Conservation (phyloP, 2,797 vertebrate genomes). For the Numenius phaeopus region DNA sequence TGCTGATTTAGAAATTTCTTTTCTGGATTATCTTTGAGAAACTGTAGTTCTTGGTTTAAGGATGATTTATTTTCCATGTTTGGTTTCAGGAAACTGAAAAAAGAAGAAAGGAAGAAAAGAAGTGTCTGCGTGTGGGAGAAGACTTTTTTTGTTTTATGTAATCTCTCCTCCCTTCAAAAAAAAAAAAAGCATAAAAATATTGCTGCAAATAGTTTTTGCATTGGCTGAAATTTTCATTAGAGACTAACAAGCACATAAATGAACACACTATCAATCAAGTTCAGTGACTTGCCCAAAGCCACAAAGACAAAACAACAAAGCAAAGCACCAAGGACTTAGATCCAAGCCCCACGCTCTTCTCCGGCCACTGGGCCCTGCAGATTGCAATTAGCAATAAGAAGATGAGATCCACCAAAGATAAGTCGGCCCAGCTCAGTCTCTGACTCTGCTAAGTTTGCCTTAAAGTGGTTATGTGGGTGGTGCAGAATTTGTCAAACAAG, state of each 20-base stretch:
- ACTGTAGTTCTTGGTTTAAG: neutral
- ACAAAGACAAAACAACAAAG: conserved; percentile 12
- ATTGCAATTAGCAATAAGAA: neutral
- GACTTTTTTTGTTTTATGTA: neutral
- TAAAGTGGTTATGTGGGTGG: conserved; percentile 61
- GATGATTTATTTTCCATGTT: neutral
- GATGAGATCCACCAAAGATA: neutral
- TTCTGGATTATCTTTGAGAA: neutral
- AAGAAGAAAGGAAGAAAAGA: neutral
- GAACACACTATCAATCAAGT: neutral
- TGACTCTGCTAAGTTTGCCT: conserved; percentile 30
- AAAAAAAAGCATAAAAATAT: neutral
- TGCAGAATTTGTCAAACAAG: conserved; percentile 68
- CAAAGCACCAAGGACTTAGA: neutral
- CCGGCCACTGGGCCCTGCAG: neutral
- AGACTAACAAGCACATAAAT: neutral
- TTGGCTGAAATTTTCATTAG: neutral
- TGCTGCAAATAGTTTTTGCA: neutral
- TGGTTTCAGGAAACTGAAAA: neutral
- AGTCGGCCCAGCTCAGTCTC: neutral
- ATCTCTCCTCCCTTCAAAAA: neutral
- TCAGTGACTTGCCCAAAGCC: conserved; percentile 40
- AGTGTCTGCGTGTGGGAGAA: neutral
- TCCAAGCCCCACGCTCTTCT: neutral
- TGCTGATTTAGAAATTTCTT: neutral